Conservation (phyloP, 2,888 invertebrate species). For the Rotaria magnacalcarata region DNA sequence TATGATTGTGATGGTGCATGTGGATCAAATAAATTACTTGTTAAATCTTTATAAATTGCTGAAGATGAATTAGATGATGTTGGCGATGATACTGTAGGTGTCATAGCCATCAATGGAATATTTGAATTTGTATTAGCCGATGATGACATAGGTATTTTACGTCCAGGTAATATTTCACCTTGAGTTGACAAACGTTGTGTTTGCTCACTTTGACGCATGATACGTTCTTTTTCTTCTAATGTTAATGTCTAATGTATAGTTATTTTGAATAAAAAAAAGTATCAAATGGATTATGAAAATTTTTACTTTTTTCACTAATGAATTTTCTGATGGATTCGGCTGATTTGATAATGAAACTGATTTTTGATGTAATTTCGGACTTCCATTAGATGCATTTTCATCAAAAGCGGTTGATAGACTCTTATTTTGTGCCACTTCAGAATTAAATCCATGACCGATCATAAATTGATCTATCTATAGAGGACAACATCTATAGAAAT, state of each 20-base stretch:
- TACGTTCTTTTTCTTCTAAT: conserved; percentile 19
- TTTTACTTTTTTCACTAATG: neutral
- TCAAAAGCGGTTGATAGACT: neutral
- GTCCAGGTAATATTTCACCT: neutral
- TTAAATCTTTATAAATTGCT: neutral
- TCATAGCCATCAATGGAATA: neutral
- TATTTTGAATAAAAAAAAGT: neutral
- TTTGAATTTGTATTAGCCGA: neutral
- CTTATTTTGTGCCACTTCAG: neutral
- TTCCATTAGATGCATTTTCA: neutral
- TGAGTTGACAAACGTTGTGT: neutral
- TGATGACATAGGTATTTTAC: neutral
- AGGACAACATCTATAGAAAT: neutral
- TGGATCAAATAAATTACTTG: neutral
- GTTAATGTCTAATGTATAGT: neutral
- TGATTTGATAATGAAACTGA: neutral
- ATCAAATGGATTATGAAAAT: neutral
- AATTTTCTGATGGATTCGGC: neutral
- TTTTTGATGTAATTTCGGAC: neutral
- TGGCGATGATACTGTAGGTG: neutral
- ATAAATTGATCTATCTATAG: conserved; percentile 45
- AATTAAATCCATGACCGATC: conserved; percentile 41
- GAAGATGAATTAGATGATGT: neutral
- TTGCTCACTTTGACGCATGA: conserved; percentile 16
- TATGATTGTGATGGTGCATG: neutral